Evolutionary conservation across 1,140 invertebrate genomes (phyloP).

Genomic region (Scaptomyza graminum): DNA sequence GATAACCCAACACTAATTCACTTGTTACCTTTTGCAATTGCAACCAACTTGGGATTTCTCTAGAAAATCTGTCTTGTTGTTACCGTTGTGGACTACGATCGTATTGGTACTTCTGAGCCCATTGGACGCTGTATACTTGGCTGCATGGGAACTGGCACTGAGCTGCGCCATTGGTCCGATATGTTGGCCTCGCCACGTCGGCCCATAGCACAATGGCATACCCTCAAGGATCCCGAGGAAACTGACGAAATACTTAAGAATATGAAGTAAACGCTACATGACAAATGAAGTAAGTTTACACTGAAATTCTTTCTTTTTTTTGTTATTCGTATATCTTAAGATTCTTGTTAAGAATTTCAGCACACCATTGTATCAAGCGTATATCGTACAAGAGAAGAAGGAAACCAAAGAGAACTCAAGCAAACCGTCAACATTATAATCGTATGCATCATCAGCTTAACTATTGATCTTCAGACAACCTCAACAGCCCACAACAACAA

Average conservation of each 20-base stretch:
- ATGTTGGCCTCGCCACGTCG: constrained; percentile 98
- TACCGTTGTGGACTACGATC: constrained; percentile 99
- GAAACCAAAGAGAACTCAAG: constrained; percentile 70
- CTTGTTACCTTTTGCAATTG: constrained; percentile 35
- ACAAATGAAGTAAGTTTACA: constrained; percentile 47
- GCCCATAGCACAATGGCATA: constrained; percentile 99
- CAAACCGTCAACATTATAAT: constrained; percentile 70
- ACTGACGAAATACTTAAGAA: constrained; percentile 86
- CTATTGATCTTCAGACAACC: constrained; percentile 53
- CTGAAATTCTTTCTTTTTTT: no score
- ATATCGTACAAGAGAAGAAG: constrained; percentile 23
- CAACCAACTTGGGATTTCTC: constrained; percentile 40
- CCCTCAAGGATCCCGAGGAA: constrained; percentile 98
- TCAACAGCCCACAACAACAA: constrained; percentile 39
- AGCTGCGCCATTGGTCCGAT: constrained; percentile 99
- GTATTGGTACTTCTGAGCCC: constrained; percentile 99
- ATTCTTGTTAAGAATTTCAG: constrained; percentile 5
- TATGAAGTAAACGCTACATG: constrained; percentile 77
- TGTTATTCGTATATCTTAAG: no score
- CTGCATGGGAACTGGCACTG: constrained; percentile 98
- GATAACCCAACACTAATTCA: constrained; percentile 31
- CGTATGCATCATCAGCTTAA: constrained; percentile 70
- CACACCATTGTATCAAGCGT: constrained; percentile 29
- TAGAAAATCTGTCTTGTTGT: constrained; percentile 99
- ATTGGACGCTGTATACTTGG: constrained; percentile 99